Base-by-base conservation (phyloP, 2,113 vertebrate species). In the Gopherus evgoodei region DNA sequence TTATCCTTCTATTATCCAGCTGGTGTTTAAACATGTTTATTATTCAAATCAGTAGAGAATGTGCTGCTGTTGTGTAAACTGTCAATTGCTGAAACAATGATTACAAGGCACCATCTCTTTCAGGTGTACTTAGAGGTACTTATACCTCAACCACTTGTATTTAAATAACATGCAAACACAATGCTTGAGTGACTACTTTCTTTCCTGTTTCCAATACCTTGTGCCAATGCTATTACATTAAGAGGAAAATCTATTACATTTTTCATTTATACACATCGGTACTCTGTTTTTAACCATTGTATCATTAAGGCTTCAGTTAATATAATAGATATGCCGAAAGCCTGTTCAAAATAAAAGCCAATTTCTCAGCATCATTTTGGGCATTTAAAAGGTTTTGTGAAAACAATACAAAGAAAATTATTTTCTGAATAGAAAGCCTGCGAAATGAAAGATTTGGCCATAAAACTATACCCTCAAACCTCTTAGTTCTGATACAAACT, bases 31-130 rank as follows among this genome's bases (percentile, higher is more conserved):
- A 97, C 97, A 95, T 98, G 98, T 99, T 99, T 99, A 98, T 98
- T 98, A 98, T 99, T 98, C 98, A 98, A 98, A 98, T 98, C 98
- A 98, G 98, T 97, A 95, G 98, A 96, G 97, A 98, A 98, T 98
- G 98, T 98, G 97, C 97, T 98, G 97, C 98, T 98, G 98, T 99
- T 99, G 98, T 98, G 98, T 98, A 99, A 99, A 98, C 98, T 98
- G 98, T 98, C 98, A 98, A 98, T 98, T 98, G 98, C 97, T 97
- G 98, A 98, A 98, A 98, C 98, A 98, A 98, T 98, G 98, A 98
- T 98, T 98, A 98, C 98, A 98, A 98, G 98, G 98, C 98, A 98
- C 97, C 98, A 97, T 98, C 97, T 98, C 98, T 98, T 98, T 98
- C 98, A 99, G 98, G 98, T 99, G 98, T 98, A 98, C 98, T 98